phyloP scores from a whole-genome alignment of 2,797 vertebrate genomes.

The Cheirogaleus major region DNA sequence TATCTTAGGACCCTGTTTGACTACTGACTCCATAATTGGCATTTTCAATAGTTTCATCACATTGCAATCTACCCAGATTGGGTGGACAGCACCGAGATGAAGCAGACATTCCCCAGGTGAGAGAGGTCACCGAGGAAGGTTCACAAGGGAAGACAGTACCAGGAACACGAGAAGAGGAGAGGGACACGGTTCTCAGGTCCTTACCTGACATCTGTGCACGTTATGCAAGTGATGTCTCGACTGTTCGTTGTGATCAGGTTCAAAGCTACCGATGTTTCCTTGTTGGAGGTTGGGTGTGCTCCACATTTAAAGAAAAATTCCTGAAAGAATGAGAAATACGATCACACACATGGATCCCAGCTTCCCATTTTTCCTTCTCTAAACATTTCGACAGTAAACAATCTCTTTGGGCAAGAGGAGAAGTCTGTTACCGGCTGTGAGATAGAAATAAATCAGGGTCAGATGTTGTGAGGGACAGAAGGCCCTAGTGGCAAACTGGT shows the following conservation, averaged over 20 bases:
- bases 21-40: not conserved
- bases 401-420: conserved; percentile 57
- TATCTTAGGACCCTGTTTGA: not conserved
- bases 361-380: conserved; percentile 54
- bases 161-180: accelerated
- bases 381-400: conserved; percentile 59
- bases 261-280: conserved; percentile 92
- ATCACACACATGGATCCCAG: conserved; percentile 54
- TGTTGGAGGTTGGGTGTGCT: conserved; percentile 91
- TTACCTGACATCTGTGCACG: conserved; percentile 92
- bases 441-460: not conserved
- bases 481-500: not conserved
- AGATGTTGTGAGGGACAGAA: not conserved
- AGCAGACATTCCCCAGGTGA: accelerated
- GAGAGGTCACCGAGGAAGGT: accelerated
- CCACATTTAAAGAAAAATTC: conserved; percentile 97
- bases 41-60: not conserved
- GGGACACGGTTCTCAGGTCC: conserved; percentile 54
- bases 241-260: conserved; percentile 92
- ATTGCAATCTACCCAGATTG: accelerated
- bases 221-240: conserved; percentile 90
- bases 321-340: conserved; percentile 84
- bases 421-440: conserved; percentile 15
- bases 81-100: accelerated
- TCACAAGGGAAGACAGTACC: accelerated